Conservation (phyloP, 2,888 invertebrate genomes). For the Eulithis prunata region DNA sequence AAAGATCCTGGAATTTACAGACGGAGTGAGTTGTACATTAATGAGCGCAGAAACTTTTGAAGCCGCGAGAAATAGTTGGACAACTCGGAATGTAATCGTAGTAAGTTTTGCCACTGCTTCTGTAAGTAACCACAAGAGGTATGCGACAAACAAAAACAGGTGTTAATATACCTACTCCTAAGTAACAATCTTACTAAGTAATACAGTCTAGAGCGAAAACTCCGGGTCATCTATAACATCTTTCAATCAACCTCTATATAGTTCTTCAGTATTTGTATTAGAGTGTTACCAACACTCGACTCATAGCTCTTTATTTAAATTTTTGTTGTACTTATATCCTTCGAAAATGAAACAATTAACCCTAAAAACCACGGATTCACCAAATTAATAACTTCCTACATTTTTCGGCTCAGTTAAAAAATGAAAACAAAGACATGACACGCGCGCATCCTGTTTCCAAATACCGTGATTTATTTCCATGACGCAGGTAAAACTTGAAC, state of each 20-base stretch:
- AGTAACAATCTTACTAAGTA: too few relatives aligned
- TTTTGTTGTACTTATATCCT: too few relatives aligned
- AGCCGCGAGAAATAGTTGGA: constrained; percentile 50
- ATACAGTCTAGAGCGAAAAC: too few relatives aligned
- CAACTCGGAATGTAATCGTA: constrained; percentile 47
- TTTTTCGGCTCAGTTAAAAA: constrained; percentile 8
- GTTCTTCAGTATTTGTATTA: too few relatives aligned
- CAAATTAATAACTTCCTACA: constrained; percentile 6
- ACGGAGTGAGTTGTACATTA: constrained; percentile 42
- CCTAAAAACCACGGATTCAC: not conserved
- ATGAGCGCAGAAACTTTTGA: constrained; percentile 50
- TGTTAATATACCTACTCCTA: not conserved
- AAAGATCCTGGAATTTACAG: constrained; percentile 38
- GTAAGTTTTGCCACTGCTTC: constrained; percentile 43
- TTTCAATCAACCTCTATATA: too few relatives aligned
- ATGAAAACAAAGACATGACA: constrained; percentile 32
- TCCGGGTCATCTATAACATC: too few relatives aligned
- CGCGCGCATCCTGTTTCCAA: constrained; percentile 37
- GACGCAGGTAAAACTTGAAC: constrained; percentile 56
- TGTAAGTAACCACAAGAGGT: constrained; percentile 21
- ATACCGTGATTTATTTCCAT: constrained; percentile 42
- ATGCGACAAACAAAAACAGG: constrained; percentile 3
- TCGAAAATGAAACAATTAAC: not conserved
- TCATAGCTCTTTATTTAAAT: too few relatives aligned
- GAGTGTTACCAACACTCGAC: too few relatives aligned